A percentile compares a stretch with the other conserved stretches of the same genome.
Conservation (phyloP, 2,113 vertebrate genomes). For the Lepisosteus oculatus region DNA sequence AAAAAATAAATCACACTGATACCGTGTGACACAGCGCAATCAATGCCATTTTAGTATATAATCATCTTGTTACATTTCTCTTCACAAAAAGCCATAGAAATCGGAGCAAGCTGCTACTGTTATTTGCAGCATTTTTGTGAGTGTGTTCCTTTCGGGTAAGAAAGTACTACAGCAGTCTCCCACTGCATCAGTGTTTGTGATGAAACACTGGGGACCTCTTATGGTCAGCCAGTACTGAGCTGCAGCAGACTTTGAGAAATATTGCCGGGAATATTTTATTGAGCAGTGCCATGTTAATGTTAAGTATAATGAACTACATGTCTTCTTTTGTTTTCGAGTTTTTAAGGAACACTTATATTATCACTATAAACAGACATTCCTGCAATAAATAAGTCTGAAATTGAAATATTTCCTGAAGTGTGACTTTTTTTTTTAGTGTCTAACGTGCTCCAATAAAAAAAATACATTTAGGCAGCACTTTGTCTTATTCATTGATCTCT, state of each 20-base stretch:
- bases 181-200: not conserved
- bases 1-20: not conserved
- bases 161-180: too few relatives aligned
- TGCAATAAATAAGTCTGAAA: too few relatives aligned
- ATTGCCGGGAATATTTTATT: not conserved
- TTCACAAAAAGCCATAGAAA: not conserved
- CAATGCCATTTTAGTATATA: not conserved
- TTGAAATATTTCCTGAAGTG: not conserved
- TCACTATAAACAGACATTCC: too few relatives aligned
- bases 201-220: slow-evolving; percentile 45
- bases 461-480: not conserved
- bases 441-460: not conserved
- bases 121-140: not conserved
- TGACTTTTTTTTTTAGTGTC: not conserved
- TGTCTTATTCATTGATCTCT: not conserved
- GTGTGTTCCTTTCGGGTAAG: not conserved
- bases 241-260: not conserved
- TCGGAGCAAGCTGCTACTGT: not conserved
- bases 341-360: too few relatives aligned
- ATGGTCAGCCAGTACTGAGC: slow-evolving; percentile 26
- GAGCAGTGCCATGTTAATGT: not conserved
- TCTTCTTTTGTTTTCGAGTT: too few relatives aligned
- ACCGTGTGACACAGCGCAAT: not conserved
- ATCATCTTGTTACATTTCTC: not conserved
- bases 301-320: not conserved